Base-by-base conservation (phyloP, 2,113 vertebrate genomes). In the Neolamprologus devosi region DNA sequence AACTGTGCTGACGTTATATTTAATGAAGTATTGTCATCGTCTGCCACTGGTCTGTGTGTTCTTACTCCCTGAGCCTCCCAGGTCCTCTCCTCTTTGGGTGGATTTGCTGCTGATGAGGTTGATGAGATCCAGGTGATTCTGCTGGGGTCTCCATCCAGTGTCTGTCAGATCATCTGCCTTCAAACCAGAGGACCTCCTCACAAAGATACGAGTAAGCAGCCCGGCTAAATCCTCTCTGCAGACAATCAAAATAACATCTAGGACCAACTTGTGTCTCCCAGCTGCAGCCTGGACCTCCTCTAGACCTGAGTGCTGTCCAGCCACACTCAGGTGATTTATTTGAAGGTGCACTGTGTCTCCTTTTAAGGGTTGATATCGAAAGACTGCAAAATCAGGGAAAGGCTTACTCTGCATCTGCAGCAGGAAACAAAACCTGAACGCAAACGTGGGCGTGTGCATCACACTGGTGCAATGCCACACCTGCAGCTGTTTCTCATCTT, bases 171-270 rank as follows among this genome's bases (percentile, higher is more conserved):
- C 1, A 60, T 60, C 58, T 60, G 2, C 58, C 2, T 60, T 60
- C 58, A 60, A 33, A 33, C 5, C 9, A 33, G 28, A 60, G 16
- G 28, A 4, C 58, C 5, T 60, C 58, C 58, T 33, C 58, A 11
- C 16, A 33, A 33, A 4, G 58, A 33, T 19, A 2, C 2, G 58
- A 60, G 28, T 33, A 33, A 60, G 58, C 58, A 33, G 16, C 58
- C 58, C 0, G 1, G 58, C 28, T 60, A 60, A 6, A 4, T 60
- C 5, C 16, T 33, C 58, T 19, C 0, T 33, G 28, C 4, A 0
- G 58, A 60, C 28, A 60, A 10, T 60, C 28, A 33, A 60, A 60
- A 60, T 60, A 60, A 60, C 58, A 63, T 33, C 28, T 19, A 4
- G 57, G 8, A 33, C 28, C 0, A 63, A 33, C 3, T 33, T 17